phyloP scores from a whole-genome alignment of 2,113 vertebrate species.

The Dendrocopos noguchii region DNA sequence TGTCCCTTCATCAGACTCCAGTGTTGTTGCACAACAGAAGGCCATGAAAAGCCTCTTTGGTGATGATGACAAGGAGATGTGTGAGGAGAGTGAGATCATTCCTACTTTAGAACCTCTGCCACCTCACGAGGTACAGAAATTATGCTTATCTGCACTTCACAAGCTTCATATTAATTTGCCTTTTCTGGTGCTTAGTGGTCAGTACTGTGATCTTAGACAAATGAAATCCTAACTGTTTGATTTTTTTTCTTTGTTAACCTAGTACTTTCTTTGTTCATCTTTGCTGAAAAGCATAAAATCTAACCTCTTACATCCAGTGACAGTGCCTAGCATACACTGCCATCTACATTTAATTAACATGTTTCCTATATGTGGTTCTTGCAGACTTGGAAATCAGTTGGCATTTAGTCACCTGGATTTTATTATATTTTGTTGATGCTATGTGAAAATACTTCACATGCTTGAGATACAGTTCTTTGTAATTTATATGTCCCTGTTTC shows the following conservation, averaged over 20 bases:
- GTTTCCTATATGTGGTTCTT: neutral
- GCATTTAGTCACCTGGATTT: neutral
- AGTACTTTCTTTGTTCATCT: neutral
- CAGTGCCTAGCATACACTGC: neutral
- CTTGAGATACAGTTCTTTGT: neutral
- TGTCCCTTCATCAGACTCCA: conserved; percentile 78
- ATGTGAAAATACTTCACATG: neutral
- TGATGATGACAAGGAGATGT: conserved; percentile 90
- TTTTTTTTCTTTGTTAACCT: neutral
- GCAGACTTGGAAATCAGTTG: neutral
- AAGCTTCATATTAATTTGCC: neutral
- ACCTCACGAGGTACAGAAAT: conserved; percentile 82
- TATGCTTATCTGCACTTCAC: neutral
- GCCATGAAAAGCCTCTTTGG: conserved; percentile 94
- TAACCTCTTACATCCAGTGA: neutral
- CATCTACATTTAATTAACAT: neutral
- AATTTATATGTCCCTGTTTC: neutral
- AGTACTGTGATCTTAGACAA: neutral
- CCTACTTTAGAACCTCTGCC: conserved; percentile 95
- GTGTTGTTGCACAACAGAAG: conserved; percentile 86
- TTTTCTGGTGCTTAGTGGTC: neutral
- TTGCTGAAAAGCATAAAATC: neutral
- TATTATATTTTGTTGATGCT: neutral
- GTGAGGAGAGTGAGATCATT: conserved; percentile 95
- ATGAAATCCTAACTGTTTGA: neutral